Evolutionary conservation across 2,113 vertebrate genomes (phyloP).

Genomic region (Narcine bancroftii): DNA sequence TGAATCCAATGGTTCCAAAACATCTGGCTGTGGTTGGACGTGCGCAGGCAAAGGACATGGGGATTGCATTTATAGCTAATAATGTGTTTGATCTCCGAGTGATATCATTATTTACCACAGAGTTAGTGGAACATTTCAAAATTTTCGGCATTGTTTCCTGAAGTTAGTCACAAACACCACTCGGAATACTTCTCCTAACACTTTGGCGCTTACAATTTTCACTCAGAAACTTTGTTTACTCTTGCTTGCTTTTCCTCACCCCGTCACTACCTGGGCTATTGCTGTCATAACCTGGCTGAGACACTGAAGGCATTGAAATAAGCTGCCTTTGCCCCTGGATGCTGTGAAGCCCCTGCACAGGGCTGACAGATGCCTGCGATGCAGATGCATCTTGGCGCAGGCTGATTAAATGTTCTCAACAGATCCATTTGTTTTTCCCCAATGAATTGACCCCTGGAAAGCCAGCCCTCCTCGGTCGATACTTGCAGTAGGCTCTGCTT

Average conservation of each 20-base stretch:
- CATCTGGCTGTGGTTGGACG: neutral
- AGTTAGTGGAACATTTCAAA: neutral
- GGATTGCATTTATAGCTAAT: neutral
- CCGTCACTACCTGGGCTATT: neutral
- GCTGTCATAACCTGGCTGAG: neutral
- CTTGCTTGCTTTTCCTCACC: neutral
- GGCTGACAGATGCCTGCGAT: neutral
- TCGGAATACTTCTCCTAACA: neutral
- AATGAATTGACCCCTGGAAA: too few relatives aligned
- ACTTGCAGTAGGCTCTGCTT: neutral
- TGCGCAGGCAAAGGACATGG: neutral
- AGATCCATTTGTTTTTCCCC: neutral
- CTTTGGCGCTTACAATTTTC: neutral
- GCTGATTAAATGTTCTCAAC: neutral
- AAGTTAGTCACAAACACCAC: neutral
- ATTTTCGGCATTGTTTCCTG: neutral
- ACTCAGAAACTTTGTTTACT: neutral
- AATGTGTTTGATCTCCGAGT: constrained; percentile 14
- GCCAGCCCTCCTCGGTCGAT: neutral
- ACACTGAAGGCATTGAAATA: neutral
- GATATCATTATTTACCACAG: neutral
- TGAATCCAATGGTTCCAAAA: neutral
- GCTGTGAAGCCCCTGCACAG: neutral
- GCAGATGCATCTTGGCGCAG: neutral
- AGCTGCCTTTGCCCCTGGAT: neutral